Conservation (phyloP, 2,797 vertebrate genomes). For the Cheirogaleus major region DNA sequence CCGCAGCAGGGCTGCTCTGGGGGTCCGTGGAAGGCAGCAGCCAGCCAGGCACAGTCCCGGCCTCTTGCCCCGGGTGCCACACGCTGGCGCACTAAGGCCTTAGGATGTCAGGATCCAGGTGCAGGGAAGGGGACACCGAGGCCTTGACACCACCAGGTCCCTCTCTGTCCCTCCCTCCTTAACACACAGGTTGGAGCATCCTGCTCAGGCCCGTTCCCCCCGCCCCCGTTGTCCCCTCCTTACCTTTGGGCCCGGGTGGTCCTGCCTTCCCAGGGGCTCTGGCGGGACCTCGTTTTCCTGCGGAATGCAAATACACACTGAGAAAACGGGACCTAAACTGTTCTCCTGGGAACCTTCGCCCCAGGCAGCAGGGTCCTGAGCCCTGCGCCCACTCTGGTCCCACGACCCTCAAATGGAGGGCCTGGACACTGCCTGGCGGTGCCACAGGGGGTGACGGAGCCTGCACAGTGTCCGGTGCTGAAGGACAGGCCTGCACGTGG, state of each 20-base stretch:
- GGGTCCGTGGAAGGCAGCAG: not conserved
- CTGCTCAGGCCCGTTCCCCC: no score
- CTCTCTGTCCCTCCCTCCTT: not conserved
- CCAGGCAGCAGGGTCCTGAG: rapidly evolving
- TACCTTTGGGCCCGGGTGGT: slow-evolving; percentile 31
- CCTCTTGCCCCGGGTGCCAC: no score
- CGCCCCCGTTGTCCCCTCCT: rapidly evolving
- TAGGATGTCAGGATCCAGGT: rapidly evolving
- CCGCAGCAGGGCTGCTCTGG: not conserved
- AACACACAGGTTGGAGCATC: rapidly evolving
- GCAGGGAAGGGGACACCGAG: rapidly evolving
- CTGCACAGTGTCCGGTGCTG: rapidly evolving
- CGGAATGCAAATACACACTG: not conserved
- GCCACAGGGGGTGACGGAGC: rapidly evolving
- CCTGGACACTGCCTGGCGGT: not conserved
- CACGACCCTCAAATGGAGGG: no score
- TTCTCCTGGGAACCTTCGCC: not conserved
- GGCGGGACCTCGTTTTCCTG: not conserved
- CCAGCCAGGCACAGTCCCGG: no score
- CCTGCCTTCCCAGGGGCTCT: slow-evolving; percentile 46
- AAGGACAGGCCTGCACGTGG: not conserved
- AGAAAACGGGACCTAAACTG: rapidly evolving
- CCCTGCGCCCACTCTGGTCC: no score
- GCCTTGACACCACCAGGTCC: rapidly evolving
- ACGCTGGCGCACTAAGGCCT: rapidly evolving